These are phyloP conservation scores for Athalia rosae DNA, from an alignment of 2,888 invertebrate species.

Conservation along the genomic window DNA sequence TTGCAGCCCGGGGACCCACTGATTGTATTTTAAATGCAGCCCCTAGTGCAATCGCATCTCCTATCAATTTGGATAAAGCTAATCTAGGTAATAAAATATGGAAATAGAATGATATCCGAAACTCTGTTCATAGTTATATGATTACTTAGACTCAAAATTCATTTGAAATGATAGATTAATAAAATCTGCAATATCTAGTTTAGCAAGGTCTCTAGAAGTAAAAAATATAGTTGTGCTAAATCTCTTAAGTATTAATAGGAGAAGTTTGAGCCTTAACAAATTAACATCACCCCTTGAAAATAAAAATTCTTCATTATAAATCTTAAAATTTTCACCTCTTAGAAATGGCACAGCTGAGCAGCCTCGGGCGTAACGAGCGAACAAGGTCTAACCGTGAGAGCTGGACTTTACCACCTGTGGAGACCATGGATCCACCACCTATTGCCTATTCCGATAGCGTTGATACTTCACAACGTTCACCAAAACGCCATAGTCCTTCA, in stretches of 20 bases:
- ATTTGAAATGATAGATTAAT: not conserved
- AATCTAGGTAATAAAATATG: slow-evolving; percentile 29
- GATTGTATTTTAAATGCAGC: slow-evolving; percentile 62
- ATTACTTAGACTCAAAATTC: not conserved
- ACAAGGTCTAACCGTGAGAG: slow-evolving; percentile 63
- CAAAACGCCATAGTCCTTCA: slow-evolving; percentile 74
- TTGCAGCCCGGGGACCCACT: slow-evolving; percentile 59
- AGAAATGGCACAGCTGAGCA: slow-evolving; percentile 70
- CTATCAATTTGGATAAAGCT: slow-evolving; percentile 6
- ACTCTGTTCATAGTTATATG: not conserved
- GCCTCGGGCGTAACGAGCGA: slow-evolving; percentile 65
- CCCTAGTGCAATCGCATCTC: slow-evolving; percentile 51
- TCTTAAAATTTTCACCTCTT: slow-evolving; percentile 24
- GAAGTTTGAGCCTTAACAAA: not conserved
- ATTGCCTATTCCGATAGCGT: slow-evolving; percentile 59
- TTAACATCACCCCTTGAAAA: too few species aligned
- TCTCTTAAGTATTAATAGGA: not conserved
- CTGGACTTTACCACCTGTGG: slow-evolving; percentile 68
- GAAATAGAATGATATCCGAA: not conserved
- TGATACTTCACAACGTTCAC: slow-evolving; percentile 71
- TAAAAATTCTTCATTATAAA: not conserved
- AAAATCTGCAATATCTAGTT: not conserved
- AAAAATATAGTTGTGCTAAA: not conserved
- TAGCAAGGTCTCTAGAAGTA: not conserved
- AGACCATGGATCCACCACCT: slow-evolving; percentile 63